A percentile compares a stretch with the other conserved stretches of the same genome.
Conservation (phyloP, 2,797 vertebrate species). For the Carduelis carduelis region DNA sequence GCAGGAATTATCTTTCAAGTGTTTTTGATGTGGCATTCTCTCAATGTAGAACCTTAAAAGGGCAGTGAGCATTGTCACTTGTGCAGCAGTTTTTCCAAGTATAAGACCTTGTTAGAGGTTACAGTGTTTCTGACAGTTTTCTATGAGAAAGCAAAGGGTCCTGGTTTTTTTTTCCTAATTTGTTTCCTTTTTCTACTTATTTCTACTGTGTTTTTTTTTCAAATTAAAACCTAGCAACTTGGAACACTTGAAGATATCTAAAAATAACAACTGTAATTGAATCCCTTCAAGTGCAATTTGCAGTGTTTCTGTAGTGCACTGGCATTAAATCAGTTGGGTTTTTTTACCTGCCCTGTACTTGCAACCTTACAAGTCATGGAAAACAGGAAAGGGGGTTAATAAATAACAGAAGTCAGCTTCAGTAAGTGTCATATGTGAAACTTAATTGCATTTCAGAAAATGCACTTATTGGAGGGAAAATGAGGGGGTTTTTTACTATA, state of each 20-base stretch:
- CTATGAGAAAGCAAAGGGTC: background rate
- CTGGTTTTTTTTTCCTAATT: background rate
- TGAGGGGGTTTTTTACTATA: background rate
- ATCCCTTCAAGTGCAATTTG: background rate
- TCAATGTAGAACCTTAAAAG: background rate
- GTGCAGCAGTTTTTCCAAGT: background rate
- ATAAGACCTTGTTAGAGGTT: background rate
- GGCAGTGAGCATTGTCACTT: background rate
- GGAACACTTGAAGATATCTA: background rate
- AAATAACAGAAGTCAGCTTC: background rate
- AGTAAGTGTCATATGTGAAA: background rate
- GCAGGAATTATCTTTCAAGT: background rate
- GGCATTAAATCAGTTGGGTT: fast-evolving
- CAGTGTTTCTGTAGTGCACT: background rate
- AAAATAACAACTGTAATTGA: background rate
- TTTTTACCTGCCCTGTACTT: background rate
- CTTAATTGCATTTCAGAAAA: background rate
- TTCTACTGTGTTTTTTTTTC: background rate
- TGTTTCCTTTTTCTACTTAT: background rate
- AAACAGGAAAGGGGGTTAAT: background rate
- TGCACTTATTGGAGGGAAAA: background rate
- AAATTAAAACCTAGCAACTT: background rate
- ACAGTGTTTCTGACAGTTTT: background rate
- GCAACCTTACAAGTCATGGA: background rate
- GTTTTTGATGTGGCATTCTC: background rate